Evolutionary conservation across 2,888 invertebrate species (phyloP).

Genomic region (Andrena haemorrhoa): DNA sequence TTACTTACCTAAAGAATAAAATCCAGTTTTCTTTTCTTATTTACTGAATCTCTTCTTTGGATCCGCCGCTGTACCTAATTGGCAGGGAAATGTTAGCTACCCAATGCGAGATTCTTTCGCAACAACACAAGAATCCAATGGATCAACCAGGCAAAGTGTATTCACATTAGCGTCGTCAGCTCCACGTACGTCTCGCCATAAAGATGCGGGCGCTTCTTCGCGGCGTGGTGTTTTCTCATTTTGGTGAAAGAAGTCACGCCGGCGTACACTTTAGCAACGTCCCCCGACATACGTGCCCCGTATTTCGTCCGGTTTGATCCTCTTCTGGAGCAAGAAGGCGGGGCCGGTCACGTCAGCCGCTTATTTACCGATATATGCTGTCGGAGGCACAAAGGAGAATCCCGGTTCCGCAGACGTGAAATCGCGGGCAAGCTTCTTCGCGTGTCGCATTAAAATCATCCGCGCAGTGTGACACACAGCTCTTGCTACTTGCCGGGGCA

Average conservation of each 20-base stretch:
- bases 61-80: too few species aligned
- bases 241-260: conserved; percentile 43
- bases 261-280: conserved; percentile 41
- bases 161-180: background rate
- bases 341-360: conserved; percentile 60
- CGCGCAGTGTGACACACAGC: conserved; percentile 24
- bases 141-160: too few species aligned
- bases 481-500: background rate
- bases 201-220: background rate
- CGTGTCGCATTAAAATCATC: conserved; percentile 57
- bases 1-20: too few species aligned
- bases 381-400: conserved; percentile 64
- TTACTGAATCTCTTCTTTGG: too few species aligned
- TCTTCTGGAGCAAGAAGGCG: conserved; percentile 11
- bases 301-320: conserved; percentile 55
- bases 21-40: too few species aligned
- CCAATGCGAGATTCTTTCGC: too few species aligned
- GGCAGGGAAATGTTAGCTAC: too few species aligned
- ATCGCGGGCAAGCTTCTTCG: conserved; percentile 46
- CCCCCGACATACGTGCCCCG: conserved; percentile 63
- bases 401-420: conserved; percentile 43
- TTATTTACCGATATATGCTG: conserved; percentile 70
- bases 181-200: background rate
- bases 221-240: conserved; percentile 10
- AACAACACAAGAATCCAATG: too few species aligned